Conservation (phyloP, 2,888 invertebrate species). For the Charanyca ferruginea region DNA sequence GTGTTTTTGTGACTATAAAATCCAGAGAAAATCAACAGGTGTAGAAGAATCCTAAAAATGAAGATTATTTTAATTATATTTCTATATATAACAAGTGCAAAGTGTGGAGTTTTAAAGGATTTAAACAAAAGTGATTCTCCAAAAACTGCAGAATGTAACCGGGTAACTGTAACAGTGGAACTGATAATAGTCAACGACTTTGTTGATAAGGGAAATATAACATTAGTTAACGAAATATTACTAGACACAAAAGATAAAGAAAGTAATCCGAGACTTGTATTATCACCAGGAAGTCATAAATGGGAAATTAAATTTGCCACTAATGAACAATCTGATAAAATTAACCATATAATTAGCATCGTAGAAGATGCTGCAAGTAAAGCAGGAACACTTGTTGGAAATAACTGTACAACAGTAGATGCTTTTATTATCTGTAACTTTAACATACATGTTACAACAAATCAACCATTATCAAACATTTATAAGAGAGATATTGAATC, state of each 20-base stretch:
- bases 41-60: constrained; percentile 4
- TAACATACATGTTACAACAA: not conserved
- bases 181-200: too few relatives aligned
- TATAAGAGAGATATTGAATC: too few relatives aligned
- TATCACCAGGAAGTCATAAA: constrained; percentile 18
- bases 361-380: constrained; percentile 1
- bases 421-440: not conserved
- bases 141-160: too few relatives aligned
- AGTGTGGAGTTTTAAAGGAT: constrained; percentile 24
- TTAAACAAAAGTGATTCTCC: not conserved
- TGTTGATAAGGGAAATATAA: too few relatives aligned
- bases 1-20: not conserved
- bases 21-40: not conserved
- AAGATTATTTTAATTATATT: constrained; percentile 20
- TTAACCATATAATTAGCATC: not conserved
- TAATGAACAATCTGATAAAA: not conserved
- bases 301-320: constrained; percentile 13
- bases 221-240: too few relatives aligned
- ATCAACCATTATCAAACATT: not conserved
- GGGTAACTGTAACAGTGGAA: too few relatives aligned
- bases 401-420: not conserved
- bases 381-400: not conserved
- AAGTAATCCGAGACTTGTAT: too few relatives aligned
- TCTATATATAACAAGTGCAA: constrained; percentile 15
- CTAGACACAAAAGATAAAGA: too few relatives aligned